A percentile compares a stretch with the other conserved stretches of the same genome.
phyloP scores from a whole-genome alignment of 2,888 invertebrate species.

The Sicus ferrugineus region DNA sequence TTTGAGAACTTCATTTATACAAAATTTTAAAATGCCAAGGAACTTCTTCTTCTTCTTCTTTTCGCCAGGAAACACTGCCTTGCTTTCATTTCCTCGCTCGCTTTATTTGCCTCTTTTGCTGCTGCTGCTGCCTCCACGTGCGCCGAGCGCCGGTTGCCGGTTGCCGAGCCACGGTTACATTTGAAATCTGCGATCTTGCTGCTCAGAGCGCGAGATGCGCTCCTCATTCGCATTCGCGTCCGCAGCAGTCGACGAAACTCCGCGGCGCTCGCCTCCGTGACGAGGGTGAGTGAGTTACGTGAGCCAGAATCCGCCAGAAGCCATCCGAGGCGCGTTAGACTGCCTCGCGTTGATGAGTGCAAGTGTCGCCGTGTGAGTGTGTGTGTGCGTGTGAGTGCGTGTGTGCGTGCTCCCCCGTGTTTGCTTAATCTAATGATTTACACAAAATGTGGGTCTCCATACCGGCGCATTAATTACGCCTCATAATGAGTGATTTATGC shows the following conservation, averaged over 20 bases:
- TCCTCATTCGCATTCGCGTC: too few relatives aligned
- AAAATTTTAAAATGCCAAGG: too few relatives aligned
- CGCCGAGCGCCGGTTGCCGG: background rate
- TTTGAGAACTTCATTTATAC: too few relatives aligned
- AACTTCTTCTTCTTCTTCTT: too few relatives aligned
- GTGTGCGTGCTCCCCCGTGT: conserved; percentile 30
- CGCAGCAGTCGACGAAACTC: conserved; percentile 1
- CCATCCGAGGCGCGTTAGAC: background rate
- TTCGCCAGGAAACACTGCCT: too few relatives aligned
- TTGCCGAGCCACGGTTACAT: background rate
- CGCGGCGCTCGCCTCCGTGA: background rate
- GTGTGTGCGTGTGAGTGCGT: conserved; percentile 24
- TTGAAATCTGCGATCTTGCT: too few relatives aligned
- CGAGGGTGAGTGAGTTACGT: conserved; percentile 21
- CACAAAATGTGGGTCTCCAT: conserved; percentile 65
- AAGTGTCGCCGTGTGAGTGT: conserved; percentile 23
- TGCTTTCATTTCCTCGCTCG: background rate
- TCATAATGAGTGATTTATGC: conserved; percentile 66
- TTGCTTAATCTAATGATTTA: conserved; percentile 65
- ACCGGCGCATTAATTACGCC: conserved; percentile 65
- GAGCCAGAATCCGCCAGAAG: background rate
- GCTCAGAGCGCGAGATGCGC: too few relatives aligned
- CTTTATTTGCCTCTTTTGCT: background rate
- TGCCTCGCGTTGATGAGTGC: background rate
- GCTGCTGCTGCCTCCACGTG: background rate